Conservation (phyloP, 2,797 vertebrate species). For the Mionectes olivaceus region DNA sequence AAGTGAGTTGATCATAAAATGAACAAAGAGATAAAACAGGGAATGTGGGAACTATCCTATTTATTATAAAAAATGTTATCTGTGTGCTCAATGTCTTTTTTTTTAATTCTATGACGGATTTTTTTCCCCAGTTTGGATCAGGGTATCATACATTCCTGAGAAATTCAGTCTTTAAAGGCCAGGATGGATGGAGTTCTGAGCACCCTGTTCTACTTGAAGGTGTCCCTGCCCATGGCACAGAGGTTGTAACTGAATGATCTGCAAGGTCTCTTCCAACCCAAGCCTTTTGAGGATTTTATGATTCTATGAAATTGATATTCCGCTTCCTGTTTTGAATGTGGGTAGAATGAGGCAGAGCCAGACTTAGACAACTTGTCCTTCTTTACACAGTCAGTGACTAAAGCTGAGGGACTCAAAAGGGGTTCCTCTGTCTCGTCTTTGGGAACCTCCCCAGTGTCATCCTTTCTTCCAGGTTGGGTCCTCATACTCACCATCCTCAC, state of each 20-base stretch:
- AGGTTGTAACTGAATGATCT: not conserved
- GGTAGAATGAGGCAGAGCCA: not conserved
- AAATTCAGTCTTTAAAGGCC: not conserved
- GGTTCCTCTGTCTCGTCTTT: not conserved
- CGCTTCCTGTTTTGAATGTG: not conserved
- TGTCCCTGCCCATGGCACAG: not conserved
- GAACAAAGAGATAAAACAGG: not conserved
- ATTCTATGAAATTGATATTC: not conserved
- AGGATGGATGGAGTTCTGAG: not conserved
- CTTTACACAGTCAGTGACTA: not conserved
- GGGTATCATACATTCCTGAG: not conserved
- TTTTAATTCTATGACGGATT: fast-evolving
- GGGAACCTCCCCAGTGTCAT: fast-evolving
- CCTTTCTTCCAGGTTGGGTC: not conserved
- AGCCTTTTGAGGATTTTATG: not conserved
- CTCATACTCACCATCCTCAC: not conserved
- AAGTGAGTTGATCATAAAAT: not conserved
- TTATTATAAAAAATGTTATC: not conserved
- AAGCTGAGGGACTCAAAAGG: not conserved
- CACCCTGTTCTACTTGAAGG: not conserved
- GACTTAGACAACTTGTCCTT: not conserved
- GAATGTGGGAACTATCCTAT: not conserved
- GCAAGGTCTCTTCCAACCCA: not conserved
- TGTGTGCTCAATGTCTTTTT: not conserved
- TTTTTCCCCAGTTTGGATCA: not conserved